Percentiles rank a stretch among this genome's conserved stretches.
These are phyloP conservation scores for Lanistes nyassanus DNA, from an alignment of 1,140 invertebrate species.

Conservation along the genomic window DNA sequence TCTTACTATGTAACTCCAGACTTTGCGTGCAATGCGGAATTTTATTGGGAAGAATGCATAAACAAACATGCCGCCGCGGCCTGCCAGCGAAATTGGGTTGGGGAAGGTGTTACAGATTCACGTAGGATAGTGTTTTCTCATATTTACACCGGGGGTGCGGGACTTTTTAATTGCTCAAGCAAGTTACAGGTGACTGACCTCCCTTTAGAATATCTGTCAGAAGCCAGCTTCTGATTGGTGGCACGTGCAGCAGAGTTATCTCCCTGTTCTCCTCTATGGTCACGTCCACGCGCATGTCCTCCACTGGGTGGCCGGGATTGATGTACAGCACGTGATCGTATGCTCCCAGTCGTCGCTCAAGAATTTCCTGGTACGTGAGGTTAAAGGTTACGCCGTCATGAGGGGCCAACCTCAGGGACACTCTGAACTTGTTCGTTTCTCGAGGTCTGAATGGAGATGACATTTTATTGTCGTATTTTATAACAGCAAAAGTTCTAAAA, in stretches of 20 bases:
- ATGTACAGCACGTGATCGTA: constrained; percentile 54
- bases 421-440: constrained; percentile 52
- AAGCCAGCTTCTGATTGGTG: constrained; percentile 39
- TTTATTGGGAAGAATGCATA: background rate
- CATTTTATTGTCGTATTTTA: too few species aligned
- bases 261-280: constrained; percentile 44
- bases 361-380: constrained; percentile 53
- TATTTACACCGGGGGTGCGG: too few species aligned
- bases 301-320: constrained; percentile 49
- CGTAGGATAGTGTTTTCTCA: too few species aligned
- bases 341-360: constrained; percentile 40
- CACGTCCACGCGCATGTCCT: constrained; percentile 44
- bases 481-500: too few species aligned
- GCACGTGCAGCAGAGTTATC: constrained; percentile 41
- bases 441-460: constrained; percentile 29
- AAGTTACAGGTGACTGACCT: background rate
- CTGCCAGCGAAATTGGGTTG: too few species aligned
- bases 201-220: constrained; percentile 7
- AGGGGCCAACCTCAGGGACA: constrained; percentile 48
- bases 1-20: too few species aligned
- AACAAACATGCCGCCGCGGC: too few species aligned
- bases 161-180: too few species aligned
- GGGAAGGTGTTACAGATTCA: too few species aligned
- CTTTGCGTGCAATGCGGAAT: background rate
- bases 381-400: constrained; percentile 46